Percentiles rank a stretch among this genome's conserved stretches.
Evolutionary conservation across 2,113 vertebrate genomes (phyloP).

Genomic region (Nycticryphes semicollaris): DNA sequence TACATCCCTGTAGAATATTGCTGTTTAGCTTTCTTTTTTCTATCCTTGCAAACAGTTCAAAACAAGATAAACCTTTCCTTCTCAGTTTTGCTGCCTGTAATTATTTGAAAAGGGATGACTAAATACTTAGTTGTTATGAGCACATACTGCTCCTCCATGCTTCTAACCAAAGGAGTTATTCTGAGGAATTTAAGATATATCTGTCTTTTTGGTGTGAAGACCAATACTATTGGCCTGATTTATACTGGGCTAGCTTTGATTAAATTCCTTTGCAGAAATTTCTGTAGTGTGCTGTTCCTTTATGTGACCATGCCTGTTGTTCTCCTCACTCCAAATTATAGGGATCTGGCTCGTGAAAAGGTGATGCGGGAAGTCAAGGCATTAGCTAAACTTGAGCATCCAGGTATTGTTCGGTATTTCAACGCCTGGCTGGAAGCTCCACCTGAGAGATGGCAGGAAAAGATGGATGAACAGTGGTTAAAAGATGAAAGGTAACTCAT

Average conservation of each 20-base stretch:
- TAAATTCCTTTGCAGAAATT: background rate
- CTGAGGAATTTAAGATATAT: background rate
- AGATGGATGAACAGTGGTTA: slow-evolving; percentile 94
- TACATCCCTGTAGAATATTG: slow-evolving; percentile 29
- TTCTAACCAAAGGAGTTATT: background rate
- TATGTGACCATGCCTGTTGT: background rate
- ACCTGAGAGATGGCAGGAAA: slow-evolving; percentile 95
- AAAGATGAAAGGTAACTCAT: slow-evolving; percentile 88
- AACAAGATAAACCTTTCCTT: background rate
- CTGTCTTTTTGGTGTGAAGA: background rate
- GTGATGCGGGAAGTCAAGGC: slow-evolving; percentile 99
- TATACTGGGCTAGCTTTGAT: background rate
- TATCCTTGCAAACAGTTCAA: background rate
- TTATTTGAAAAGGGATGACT: background rate
- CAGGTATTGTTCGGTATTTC: slow-evolving; percentile 97
- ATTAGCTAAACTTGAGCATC: slow-evolving; percentile 94
- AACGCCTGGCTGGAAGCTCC: slow-evolving; percentile 98
- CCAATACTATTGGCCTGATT: background rate
- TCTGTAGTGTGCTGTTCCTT: background rate
- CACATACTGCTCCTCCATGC: background rate
- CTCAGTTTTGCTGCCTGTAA: background rate
- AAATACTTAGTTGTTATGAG: background rate
- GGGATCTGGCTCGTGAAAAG: slow-evolving; percentile 94
- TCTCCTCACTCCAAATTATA: slow-evolving; percentile 32
- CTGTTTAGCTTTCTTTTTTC: background rate